These are phyloP conservation scores for Regulus satrapa DNA, from an alignment of 2,113 vertebrate genomes.

Conservation along the genomic window DNA sequence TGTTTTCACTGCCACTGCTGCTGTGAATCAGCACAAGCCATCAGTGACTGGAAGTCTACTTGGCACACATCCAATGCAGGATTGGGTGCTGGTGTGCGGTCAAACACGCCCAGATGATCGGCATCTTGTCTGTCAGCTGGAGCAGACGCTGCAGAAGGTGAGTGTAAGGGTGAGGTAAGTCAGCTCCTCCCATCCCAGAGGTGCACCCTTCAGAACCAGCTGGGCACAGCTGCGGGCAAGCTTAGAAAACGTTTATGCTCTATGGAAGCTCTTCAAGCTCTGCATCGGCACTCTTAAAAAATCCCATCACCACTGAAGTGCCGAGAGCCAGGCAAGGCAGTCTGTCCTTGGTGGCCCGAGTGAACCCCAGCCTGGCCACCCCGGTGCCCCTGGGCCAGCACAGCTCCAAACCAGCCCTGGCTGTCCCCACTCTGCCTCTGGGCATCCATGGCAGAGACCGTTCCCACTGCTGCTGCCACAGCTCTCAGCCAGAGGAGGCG, in stretches of 20 bases:
- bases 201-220: not conserved
- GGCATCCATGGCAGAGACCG: not conserved
- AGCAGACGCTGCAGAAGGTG: not conserved
- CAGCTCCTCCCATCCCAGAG: not conserved
- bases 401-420: not conserved
- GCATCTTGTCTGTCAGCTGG: not conserved
- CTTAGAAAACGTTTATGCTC: not conserved
- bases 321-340: not conserved
- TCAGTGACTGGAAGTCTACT: not conserved
- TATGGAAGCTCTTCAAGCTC: not conserved
- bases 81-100: not conserved
- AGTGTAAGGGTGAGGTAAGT: accelerated
- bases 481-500: not conserved
- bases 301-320: too few relatives aligned
- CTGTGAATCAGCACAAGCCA: constrained; percentile 13
- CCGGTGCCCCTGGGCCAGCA: not conserved
- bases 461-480: not conserved
- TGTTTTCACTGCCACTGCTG: not conserved
- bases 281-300: not conserved
- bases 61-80: not conserved
- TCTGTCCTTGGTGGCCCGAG: not conserved
- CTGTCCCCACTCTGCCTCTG: not conserved
- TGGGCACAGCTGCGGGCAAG: not conserved
- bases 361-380: not conserved
- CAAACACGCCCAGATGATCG: not conserved